These are phyloP conservation scores for Marmota flaviventris DNA, from an alignment of 2,113 vertebrate genomes.

Conservation along the genomic window DNA sequence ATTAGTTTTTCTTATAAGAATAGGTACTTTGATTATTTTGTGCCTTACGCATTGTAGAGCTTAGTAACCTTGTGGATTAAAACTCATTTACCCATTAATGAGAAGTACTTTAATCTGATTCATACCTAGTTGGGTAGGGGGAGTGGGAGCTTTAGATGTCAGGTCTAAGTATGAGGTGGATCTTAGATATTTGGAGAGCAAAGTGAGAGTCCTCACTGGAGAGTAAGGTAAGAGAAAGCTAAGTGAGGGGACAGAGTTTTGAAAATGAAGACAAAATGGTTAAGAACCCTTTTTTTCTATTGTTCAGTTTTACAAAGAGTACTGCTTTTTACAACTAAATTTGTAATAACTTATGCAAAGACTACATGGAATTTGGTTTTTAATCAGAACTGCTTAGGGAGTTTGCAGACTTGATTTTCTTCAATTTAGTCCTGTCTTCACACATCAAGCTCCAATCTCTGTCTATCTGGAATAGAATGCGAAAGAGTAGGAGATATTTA, in stretches of 20 bases:
- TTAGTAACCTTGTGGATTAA: conserved; percentile 60
- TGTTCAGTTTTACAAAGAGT: conserved; percentile 14
- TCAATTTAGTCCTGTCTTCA: conserved; percentile 32
- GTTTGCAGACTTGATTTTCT: conserved; percentile 56
- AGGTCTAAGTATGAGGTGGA: conserved; percentile 16
- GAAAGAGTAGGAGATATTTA: not conserved
- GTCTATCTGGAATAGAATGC: conserved; percentile 26
- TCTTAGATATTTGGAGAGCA: not conserved
- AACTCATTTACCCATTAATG: conserved; percentile 39
- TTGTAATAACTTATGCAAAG: conserved; percentile 19
- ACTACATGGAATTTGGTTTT: conserved; percentile 15
- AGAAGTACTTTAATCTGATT: conserved; percentile 69
- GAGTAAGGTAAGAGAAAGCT: not conserved
- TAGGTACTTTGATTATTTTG: conserved; percentile 30
- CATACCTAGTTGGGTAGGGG: not conserved
- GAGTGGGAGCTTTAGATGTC: conserved; percentile 53
- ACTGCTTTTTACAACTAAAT: conserved; percentile 16
- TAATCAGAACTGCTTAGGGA: not conserved
- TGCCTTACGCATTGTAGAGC: not conserved
- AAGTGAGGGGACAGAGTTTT: conserved; percentile 44
- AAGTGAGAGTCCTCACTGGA: not conserved
- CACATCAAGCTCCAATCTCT: not conserved
- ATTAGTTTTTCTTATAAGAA: conserved; percentile 9
- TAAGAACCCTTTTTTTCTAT: conserved; percentile 20
- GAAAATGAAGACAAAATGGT: conserved; percentile 41